Base-by-base conservation (phyloP, 2,888 invertebrate genomes). In the Sphecodes monilicornis region DNA sequence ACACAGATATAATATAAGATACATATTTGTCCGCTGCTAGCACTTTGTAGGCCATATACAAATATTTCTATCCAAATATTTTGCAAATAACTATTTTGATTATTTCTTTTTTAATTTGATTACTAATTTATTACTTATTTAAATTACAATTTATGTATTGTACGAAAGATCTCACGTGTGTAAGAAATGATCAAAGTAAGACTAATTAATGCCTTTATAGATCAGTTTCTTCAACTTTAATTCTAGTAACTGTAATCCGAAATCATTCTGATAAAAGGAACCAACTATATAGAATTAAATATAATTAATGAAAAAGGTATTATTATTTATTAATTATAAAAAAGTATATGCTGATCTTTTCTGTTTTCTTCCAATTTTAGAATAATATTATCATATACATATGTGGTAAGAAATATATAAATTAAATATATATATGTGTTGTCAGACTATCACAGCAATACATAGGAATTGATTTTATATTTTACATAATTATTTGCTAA, bases 11-110 rank as follows among this genome's bases (percentile, higher is more conserved):
- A 57, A 57, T 16, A 26, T 13, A 29, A 60, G 60, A 60, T 29
- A 29, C 50, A 36, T 54, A 72, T 60, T 57, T 68, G 29, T 60
- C 71, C 64, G 13, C 43, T 39, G 69, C 70, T 81, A 86, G 69
- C 75, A 66, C 50, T 80, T 84, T 60, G 50, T 50, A 6, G 16
- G 43, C 13, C 41, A 43, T 18, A 71, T 22, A 32, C 43, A 11
- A 32, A 29, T 77, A 54, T 60, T 50, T 64, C 6, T 13, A 72
- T 22, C 29, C 16, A 41, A 13, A 43, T 16, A 16, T 43, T 43
- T 0, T 3, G 16, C 3, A 13, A 43, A 16, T 43, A 43, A 43
- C 16, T 43, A 43, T 43, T 43, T 43, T n/a, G 3, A 2, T n/a
- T 54, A 10, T n/a, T 50, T 54, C 0, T n/a, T n/a, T n/a, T n/a